Conservation (phyloP, 2,888 invertebrate species). For the Colostygia pectinataria region DNA sequence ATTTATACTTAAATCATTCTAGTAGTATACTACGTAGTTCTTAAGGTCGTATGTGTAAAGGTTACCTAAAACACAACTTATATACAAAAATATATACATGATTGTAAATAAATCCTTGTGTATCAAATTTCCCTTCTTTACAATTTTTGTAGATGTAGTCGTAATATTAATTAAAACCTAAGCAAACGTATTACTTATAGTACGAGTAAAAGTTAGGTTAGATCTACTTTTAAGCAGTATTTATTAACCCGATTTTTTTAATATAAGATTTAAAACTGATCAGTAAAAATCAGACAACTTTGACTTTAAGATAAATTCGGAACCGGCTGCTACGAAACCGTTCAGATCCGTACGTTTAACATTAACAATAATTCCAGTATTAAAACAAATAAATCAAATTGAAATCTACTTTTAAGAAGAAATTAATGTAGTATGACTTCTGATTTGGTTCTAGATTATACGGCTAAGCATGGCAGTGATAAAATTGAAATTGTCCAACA, state of each 20-base stretch:
- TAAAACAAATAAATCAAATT: conserved; percentile 5
- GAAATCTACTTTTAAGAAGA: conserved; percentile 5
- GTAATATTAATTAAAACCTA: conserved; percentile 20
- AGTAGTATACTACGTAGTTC: conserved; percentile 60
- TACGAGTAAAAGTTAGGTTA: conserved; percentile 18
- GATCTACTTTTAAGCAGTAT: not conserved
- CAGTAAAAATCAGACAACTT: not conserved
- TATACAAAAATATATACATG: conserved; percentile 76
- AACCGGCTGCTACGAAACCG: conserved; percentile 16
- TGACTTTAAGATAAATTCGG: conserved; percentile 1
- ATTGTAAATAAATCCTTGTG: conserved; percentile 71
- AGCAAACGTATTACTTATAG: conserved; percentile 15
- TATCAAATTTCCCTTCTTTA: conserved; percentile 81
- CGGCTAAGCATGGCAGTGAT: conserved; percentile 48
- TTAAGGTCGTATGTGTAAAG: conserved; percentile 53
- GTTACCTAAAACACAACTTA: conserved; percentile 62
- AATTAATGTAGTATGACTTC: conserved; percentile 1
- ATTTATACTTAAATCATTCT: conserved; percentile 77
- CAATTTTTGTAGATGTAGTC: conserved; percentile 76
- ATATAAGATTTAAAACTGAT: not conserved
- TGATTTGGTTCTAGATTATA: conserved; percentile 19
- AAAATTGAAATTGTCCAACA: conserved; percentile 64
- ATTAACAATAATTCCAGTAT: conserved; percentile 3
- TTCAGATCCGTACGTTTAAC: conserved; percentile 2
- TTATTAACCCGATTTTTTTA: not conserved